Percentiles rank a stretch among this genome's conserved stretches.
Conservation (phyloP, 2,113 vertebrate species). For the Orcinus orca region DNA sequence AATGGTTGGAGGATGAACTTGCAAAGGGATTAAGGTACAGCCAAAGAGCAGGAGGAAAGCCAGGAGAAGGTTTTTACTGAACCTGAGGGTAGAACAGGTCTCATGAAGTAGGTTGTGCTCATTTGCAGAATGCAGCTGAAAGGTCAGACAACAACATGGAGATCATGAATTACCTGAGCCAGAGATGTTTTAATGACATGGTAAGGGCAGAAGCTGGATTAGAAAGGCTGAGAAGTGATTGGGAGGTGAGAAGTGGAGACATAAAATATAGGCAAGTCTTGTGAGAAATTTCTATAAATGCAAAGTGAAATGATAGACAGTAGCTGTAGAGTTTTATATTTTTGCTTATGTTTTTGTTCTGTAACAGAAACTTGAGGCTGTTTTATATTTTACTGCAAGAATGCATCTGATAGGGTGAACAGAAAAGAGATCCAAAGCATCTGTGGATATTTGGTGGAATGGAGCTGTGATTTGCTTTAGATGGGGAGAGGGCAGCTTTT, state of each 20-base stretch:
- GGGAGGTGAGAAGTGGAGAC: background rate
- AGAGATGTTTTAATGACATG: background rate
- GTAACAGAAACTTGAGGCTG: background rate
- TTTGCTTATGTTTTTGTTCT: background rate
- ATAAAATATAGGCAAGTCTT: background rate
- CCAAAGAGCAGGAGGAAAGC: too few relatives aligned
- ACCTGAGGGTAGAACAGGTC: background rate
- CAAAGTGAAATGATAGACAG: background rate
- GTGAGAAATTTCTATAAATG: background rate
- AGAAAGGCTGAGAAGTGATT: background rate
- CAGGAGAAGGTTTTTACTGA: background rate
- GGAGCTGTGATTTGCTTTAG: background rate
- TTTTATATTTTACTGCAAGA: background rate
- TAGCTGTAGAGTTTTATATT: background rate
- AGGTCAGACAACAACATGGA: background rate
- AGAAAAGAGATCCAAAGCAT: background rate
- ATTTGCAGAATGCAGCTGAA: too few relatives aligned
- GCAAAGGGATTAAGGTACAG: background rate
- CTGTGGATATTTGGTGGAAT: too few relatives aligned
- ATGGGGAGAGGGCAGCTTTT: background rate
- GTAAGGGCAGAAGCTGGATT: too few relatives aligned
- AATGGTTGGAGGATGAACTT: background rate
- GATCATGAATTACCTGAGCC: background rate
- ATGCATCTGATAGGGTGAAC: background rate
- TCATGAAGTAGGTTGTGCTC: too few relatives aligned